phyloP scores from a whole-genome alignment of 2,888 invertebrate genomes.

The Selenia dentaria region DNA sequence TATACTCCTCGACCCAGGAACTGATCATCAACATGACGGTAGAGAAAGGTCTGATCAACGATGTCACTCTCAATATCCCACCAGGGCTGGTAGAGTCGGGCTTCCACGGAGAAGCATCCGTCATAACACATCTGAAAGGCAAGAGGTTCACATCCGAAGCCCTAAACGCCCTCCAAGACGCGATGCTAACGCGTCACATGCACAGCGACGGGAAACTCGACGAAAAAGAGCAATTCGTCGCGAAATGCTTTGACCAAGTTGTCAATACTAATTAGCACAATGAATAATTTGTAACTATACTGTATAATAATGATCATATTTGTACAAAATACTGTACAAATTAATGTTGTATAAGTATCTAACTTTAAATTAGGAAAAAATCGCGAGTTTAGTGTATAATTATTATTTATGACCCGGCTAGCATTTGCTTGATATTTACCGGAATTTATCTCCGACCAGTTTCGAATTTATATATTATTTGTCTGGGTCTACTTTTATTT shows the following conservation, averaged over 20 bases:
- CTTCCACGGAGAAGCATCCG: slow-evolving; percentile 86
- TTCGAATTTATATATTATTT: too few relatives aligned
- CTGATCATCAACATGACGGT: slow-evolving; percentile 87
- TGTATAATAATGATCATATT: slow-evolving; percentile 6
- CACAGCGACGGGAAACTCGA: slow-evolving; percentile 66
- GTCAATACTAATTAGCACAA: slow-evolving; percentile 79
- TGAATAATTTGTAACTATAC: slow-evolving; percentile 23
- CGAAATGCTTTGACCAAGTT: slow-evolving; percentile 86
- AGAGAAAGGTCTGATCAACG: slow-evolving; percentile 86
- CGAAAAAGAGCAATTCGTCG: slow-evolving; percentile 85
- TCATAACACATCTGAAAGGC: slow-evolving; percentile 87
- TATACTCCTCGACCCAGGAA: slow-evolving; percentile 72
- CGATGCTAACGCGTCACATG: slow-evolving; percentile 70
- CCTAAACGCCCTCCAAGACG: slow-evolving; percentile 84
- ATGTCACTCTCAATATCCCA: slow-evolving; percentile 87
- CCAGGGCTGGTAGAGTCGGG: slow-evolving; percentile 84
- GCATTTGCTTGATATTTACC: too few relatives aligned
- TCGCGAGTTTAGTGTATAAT: too few relatives aligned
- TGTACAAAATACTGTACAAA: slow-evolving; percentile 15
- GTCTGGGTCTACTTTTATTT: slow-evolving; percentile 21
- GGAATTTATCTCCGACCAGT: too few relatives aligned
- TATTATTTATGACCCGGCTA: too few relatives aligned
- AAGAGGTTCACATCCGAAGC: slow-evolving; percentile 87
- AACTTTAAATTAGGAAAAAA: too few relatives aligned
- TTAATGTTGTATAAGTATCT: too few relatives aligned